Evolutionary conservation across 1,140 invertebrate genomes (phyloP).

Genomic region (Eriocheir sinensis): DNA sequence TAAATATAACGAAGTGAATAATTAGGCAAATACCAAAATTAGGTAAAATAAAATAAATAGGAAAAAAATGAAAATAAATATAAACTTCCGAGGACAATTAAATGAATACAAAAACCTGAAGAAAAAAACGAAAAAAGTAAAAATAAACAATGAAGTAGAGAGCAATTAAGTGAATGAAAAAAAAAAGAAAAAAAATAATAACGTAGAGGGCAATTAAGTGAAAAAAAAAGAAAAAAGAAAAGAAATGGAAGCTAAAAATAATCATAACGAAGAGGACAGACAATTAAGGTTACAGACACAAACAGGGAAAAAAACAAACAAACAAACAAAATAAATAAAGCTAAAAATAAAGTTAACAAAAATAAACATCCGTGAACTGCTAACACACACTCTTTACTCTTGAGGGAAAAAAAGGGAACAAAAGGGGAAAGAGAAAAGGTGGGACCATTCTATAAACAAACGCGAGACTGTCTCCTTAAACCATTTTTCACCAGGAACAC

Average conservation of each 20-base stretch:
- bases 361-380: no score
- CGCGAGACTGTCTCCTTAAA: no score
- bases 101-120: neutral
- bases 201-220: neutral
- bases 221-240: neutral
- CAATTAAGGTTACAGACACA: no score
- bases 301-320: neutral
- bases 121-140: neutral
- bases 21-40: neutral
- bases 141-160: neutral
- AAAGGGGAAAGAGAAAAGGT: no score
- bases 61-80: neutral
- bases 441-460: no score
- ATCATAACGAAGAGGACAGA: no score
- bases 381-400: no score
- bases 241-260: neutral
- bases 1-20: neutral
- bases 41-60: neutral
- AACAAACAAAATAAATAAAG: no score
- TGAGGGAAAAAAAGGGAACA: no score
- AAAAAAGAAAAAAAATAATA: neutral
- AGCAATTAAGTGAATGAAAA: neutral
- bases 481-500: no score
- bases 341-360: no score
- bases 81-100: neutral